Percentiles rank a stretch among this genome's conserved stretches.
Conservation (phyloP, 2,797 vertebrate genomes). For the Oreochromis grahami region DNA sequence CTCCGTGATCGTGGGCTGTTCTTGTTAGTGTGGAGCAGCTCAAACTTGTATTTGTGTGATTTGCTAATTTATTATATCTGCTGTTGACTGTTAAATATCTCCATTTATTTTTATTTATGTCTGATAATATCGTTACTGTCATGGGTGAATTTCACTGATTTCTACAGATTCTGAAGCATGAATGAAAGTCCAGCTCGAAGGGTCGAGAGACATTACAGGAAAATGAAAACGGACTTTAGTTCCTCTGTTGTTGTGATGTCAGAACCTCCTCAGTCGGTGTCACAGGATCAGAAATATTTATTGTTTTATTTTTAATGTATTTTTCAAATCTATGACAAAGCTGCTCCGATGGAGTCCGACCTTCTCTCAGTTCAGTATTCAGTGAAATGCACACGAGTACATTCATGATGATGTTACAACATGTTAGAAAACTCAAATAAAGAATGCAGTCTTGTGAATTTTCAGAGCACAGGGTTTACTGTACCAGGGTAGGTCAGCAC, state of each 20-base stretch:
- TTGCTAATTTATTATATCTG: not conserved
- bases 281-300: not conserved
- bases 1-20: not conserved
- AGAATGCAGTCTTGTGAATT: rapidly evolving
- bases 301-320: rapidly evolving
- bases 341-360: not conserved
- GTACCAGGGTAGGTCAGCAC: not conserved
- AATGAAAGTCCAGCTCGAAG: not conserved
- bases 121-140: rapidly evolving
- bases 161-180: rapidly evolving
- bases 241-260: not conserved
- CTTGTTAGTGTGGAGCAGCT: rapidly evolving
- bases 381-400: rapidly evolving
- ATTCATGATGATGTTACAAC: not conserved
- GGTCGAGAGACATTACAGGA: rapidly evolving
- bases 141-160: not conserved
- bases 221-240: rapidly evolving
- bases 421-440: not conserved
- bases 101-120: not conserved
- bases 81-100: not conserved
- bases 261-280: not conserved
- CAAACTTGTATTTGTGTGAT: not conserved
- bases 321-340: not conserved
- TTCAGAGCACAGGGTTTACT: not conserved
- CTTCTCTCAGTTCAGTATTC: not conserved